These are phyloP conservation scores for Drosophila subobscura DNA, from an alignment of 1,140 invertebrate species.

Conservation along the genomic window DNA sequence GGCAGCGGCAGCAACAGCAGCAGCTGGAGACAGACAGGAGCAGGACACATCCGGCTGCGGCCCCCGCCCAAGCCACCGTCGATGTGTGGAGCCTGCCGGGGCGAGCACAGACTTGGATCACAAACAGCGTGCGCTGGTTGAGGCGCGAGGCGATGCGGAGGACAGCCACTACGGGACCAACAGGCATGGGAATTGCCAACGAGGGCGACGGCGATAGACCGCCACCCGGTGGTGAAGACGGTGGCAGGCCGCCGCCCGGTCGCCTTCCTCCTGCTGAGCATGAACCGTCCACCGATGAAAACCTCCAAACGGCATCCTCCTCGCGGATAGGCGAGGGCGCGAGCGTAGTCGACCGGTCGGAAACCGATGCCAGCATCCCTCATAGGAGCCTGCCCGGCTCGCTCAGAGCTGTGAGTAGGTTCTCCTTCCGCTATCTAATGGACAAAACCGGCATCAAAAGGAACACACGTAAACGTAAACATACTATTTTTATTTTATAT, in stretches of 20 bases:
- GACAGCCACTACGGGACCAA: constrained; percentile 60
- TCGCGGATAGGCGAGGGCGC: not conserved
- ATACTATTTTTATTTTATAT: constrained; percentile 6
- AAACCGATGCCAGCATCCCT: constrained; percentile 20
- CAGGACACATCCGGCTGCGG: not conserved
- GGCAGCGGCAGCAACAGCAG: constrained; percentile 3
- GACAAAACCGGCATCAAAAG: not conserved
- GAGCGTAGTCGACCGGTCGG: not conserved
- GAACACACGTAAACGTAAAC: constrained; percentile 46
- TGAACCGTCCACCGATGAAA: too few species aligned
- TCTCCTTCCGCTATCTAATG: constrained; percentile 7
- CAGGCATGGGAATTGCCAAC: constrained; percentile 10
- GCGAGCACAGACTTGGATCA: constrained; percentile 36
- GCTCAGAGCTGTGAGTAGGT: not conserved
- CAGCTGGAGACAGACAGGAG: not conserved
- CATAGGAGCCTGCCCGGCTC: constrained; percentile 14
- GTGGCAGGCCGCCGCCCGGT: too few species aligned
- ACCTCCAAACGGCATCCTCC: too few species aligned
- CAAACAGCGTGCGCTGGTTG: constrained; percentile 37
- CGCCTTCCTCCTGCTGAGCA: too few species aligned
- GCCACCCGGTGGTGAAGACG: not conserved
- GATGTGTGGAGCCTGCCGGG: constrained; percentile 10
- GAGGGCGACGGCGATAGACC: constrained; percentile 6
- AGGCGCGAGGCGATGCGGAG: constrained; percentile 50
- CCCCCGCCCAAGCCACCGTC: not conserved